These are phyloP conservation scores for Brachionus koreanus DNA, from an alignment of 1,140 invertebrate genomes.

Conservation along the genomic window DNA sequence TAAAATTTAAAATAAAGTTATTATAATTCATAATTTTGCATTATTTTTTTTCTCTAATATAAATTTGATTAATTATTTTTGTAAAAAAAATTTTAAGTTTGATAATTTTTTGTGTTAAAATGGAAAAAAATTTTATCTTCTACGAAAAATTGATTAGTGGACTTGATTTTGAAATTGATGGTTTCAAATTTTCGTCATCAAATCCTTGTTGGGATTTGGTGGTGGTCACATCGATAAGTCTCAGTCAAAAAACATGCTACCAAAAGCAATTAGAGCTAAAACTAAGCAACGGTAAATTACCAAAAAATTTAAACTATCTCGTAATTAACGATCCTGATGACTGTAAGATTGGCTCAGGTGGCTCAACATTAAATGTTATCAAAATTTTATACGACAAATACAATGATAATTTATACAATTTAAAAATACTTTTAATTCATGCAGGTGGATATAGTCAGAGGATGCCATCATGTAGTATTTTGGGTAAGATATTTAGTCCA, in stretches of 20 bases:
- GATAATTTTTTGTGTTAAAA: no score
- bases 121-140: conserved; percentile 2
- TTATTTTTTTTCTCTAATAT: no score
- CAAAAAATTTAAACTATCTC: conserved; percentile 45
- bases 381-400: conserved; percentile 46
- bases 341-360: conserved; percentile 49
- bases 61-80: no score
- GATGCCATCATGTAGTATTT: conserved; percentile 57
- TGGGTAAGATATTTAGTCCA: conserved; percentile 60
- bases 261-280: conserved; percentile 54
- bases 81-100: no score
- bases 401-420: conserved; percentile 44
- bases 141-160: conserved; percentile 5
- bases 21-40: no score
- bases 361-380: conserved; percentile 57
- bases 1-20: no score
- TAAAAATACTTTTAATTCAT: conserved; percentile 57
- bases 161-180: neutral
- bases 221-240: conserved; percentile 57
- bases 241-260: conserved; percentile 54
- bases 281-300: conserved; percentile 50
- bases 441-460: conserved; percentile 61
- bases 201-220: conserved; percentile 57
- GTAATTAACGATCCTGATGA: conserved; percentile 14
- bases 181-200: conserved; percentile 44